phyloP scores from a whole-genome alignment of 2,797 vertebrate species.

The Balearica regulorum region DNA sequence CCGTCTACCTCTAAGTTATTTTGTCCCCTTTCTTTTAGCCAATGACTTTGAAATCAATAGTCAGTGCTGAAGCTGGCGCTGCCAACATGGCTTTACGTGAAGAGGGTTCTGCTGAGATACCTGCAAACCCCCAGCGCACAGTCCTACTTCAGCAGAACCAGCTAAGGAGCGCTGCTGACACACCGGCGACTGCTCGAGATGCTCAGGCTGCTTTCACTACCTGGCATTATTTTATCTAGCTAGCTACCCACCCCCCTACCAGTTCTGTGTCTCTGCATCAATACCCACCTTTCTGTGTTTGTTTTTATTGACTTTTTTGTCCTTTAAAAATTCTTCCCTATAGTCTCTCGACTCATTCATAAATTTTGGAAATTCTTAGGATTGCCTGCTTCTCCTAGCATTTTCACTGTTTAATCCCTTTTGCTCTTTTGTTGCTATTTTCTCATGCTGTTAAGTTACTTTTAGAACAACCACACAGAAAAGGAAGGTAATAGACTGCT shows the following conservation, averaged over 20 bases:
- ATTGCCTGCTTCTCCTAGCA: not conserved
- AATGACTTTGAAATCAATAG: not conserved
- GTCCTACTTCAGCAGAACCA: not conserved
- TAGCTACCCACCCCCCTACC: not conserved
- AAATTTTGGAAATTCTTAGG: not conserved
- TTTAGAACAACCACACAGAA: not conserved
- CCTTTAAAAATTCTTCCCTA: not conserved
- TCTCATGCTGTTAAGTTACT: not conserved
- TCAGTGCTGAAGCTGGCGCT: not conserved
- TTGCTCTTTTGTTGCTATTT: not conserved
- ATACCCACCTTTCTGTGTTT: not conserved
- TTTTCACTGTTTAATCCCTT: not conserved
- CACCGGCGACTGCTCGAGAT: rapidly evolving
- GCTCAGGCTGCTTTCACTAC: not conserved
- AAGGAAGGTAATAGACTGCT: not conserved
- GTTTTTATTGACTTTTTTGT: not conserved
- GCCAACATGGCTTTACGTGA: not conserved
- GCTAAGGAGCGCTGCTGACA: not conserved
- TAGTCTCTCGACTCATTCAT: not conserved
- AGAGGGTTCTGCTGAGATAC: not conserved
- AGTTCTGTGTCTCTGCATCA: not conserved
- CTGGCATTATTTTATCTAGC: not conserved
- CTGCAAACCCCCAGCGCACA: not conserved
- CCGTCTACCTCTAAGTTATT: not conserved
- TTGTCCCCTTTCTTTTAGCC: not conserved